A percentile compares a stretch with the other conserved stretches of the same genome.
These are phyloP conservation scores for Andrena dorsata DNA, from an alignment of 2,888 invertebrate genomes.

Conservation along the genomic window DNA sequence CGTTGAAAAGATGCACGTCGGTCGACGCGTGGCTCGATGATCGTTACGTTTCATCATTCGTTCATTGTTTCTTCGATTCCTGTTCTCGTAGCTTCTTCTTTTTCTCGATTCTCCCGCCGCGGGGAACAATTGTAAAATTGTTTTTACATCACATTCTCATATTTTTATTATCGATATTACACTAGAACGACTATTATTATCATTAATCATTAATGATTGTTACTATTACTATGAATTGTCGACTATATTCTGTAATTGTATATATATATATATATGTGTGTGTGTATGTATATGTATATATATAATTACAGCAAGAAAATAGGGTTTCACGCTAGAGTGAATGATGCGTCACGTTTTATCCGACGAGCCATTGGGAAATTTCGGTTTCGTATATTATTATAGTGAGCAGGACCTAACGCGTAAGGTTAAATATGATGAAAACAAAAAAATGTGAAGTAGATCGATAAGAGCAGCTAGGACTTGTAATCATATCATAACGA, in stretches of 20 bases:
- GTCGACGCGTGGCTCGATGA: slow-evolving; percentile 47
- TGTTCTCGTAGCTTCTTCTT: slow-evolving; percentile 36
- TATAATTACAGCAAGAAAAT: slow-evolving; percentile 25
- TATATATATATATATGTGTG: not conserved
- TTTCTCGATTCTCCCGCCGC: slow-evolving; percentile 25
- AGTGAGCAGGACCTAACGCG: slow-evolving; percentile 71
- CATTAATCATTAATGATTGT: slow-evolving; percentile 51
- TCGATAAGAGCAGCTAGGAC: slow-evolving; percentile 71
- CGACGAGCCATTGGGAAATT: slow-evolving; percentile 43
- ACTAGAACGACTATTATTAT: slow-evolving; percentile 42
- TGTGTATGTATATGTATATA: not conserved
- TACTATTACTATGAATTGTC: slow-evolving; percentile 51
- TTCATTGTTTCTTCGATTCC: slow-evolving; percentile 56
- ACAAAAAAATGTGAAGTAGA: slow-evolving; percentile 49
- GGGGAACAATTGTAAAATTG: slow-evolving; percentile 43
- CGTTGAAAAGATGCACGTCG: slow-evolving; percentile 8
- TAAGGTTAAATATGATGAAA: slow-evolving; percentile 47
- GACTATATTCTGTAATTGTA: slow-evolving; percentile 43
- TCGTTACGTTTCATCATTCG: slow-evolving; percentile 46
- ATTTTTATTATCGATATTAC: slow-evolving; percentile 63
- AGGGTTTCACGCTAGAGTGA: slow-evolving; percentile 52
- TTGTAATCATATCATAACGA: slow-evolving; percentile 79
- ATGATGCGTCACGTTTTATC: slow-evolving; percentile 58
- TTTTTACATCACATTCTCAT: slow-evolving; percentile 71
- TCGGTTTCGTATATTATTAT: slow-evolving; percentile 46